Base-by-base conservation (phyloP, 64 coral and sea anemone genomes). In the Catalaphyllia jardinei region DNA sequence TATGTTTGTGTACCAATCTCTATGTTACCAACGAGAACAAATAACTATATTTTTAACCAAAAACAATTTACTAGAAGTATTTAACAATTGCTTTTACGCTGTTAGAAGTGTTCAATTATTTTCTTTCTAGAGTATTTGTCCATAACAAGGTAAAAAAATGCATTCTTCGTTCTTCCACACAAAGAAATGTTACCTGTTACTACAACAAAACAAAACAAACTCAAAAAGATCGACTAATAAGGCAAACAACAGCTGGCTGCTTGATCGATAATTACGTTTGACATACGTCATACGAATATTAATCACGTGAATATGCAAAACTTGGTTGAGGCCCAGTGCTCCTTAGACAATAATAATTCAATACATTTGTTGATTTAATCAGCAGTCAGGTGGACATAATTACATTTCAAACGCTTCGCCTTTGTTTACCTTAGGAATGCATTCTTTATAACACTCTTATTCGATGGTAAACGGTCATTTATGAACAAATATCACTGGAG, bases 391-490 rank as follows among this genome's bases (percentile, higher is more conserved):
- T 85, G 81, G 71, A 54, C 62, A 85, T 85, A 85, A 85, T 85
- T 71, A 71, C 63, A 85, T 85, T 71, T 85, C 81, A 71, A 50
- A 85, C 81, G 81, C 81, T 85, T 85, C 11, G 24, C 63, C 62
- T 85, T 85, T 85, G 81, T 85, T 85, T 85, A 85, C 63, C 35
- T 71, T 85, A 71, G 62, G 31, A 39, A 50, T 85, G 33, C 81
- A 85, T 85, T 85, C 81, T 50, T 85, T 24, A 85, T 85, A 85
- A 85, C 13, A 39, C 81, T 49, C 38, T 85, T 51, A 85, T 71
- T 85, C 81, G 62, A 85, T 85, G 81, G 81, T 85, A 60, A 85
- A 85, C 81, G 81, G 81, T 85, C 81, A 85, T 71, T 85, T 85
- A 71, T 51, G 42, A 51, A 71, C 62, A 50, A 85, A 85, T 71